Evolutionary conservation across 2,113 vertebrate species (phyloP), one percentile per base, ranked within the genome.

Genomic region (Choloepus hoffmanni): DNA sequence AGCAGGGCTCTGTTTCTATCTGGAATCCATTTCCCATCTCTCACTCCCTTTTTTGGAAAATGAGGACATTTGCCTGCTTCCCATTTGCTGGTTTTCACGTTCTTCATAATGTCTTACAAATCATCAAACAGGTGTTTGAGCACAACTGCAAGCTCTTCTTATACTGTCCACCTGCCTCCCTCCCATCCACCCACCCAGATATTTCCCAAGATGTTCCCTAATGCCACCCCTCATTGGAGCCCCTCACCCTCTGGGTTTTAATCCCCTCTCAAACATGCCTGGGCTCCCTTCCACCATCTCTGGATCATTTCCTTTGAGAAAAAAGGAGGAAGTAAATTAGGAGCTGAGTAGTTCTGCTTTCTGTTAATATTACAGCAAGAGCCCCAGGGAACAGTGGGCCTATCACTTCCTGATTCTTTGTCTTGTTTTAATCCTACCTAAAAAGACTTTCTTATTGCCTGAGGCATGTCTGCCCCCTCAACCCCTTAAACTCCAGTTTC

Each of bases 401-500:
- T 50, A 67, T 92, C 73, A 16, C 83, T 97, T 97, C 95, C 95
- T 90, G 82, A 55, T 77, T 65, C n/a, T 96, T 85, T 70, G 43
- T 63, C 74, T 95, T 79, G 28, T 70, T 92, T 65, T 90, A 33
- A 70, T 72, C 67, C 67, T 50, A 84, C 60, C 53, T 65, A 53
- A 85, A 89, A 92, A 68, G 30, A 28, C 24, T 45, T 90, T 78
- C 68, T 53, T 78, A 26, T 9, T 81, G 23, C n/a, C 40, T 4
- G 5, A 55, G n/a, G 79, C 18, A 23, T 30, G 72, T 93, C 48
- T 55, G 50, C 36, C 33, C 6, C 90, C 84, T 70, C 53, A 81
- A 73, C 24, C 60, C 43, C 11, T 33, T 85, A 13, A 45, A 50
- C 33, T 79, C 53, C 19, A 78, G 70, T 73, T 86, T 90, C 82